A percentile compares a stretch with the other conserved stretches of the same genome.
phyloP scores from a whole-genome alignment of 1,140 invertebrate genomes.

The Odontomachus brunneus region DNA sequence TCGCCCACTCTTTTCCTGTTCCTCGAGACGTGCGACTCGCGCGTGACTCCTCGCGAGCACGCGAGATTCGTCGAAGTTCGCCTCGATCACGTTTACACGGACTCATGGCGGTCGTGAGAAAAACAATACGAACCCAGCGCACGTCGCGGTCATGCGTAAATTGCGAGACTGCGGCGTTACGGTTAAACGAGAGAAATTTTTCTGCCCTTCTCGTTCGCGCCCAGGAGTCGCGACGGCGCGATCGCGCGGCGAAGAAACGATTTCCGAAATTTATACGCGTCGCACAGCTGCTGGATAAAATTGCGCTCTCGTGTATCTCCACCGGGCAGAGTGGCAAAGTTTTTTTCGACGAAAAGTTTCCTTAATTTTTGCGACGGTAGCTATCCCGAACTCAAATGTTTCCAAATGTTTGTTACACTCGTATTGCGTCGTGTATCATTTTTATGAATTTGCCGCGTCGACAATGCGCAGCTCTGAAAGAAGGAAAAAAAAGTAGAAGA shows the following conservation, averaged over 20 bases:
- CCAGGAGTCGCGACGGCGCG: not conserved
- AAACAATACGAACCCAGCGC: not conserved
- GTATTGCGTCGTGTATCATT: not conserved
- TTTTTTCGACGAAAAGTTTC: not conserved
- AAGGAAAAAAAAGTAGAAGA: no score
- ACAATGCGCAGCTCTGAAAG: not conserved
- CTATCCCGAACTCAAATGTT: not conserved
- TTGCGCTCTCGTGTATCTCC: not conserved
- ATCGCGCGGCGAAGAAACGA: constrained; percentile 10
- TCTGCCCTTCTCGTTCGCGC: not conserved
- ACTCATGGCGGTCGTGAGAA: not conserved
- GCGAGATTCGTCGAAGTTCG: constrained; percentile 31
- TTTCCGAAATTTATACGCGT: constrained; percentile 31
- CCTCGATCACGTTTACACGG: no score
- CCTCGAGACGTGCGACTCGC: not conserved
- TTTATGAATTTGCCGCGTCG: not conserved
- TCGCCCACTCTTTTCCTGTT: constrained; percentile 32
- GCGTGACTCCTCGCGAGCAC: constrained; percentile 26
- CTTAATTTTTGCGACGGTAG: not conserved
- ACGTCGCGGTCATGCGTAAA: constrained; percentile 25
- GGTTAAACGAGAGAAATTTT: constrained; percentile 32
- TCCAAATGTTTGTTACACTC: not conserved
- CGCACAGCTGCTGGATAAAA: constrained; percentile 28
- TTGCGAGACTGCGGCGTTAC: constrained; percentile 24
- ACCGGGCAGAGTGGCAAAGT: not conserved